Evolutionary conservation across 2,113 vertebrate species (phyloP).

Genomic region (Protobothrops flavoviridis): DNA sequence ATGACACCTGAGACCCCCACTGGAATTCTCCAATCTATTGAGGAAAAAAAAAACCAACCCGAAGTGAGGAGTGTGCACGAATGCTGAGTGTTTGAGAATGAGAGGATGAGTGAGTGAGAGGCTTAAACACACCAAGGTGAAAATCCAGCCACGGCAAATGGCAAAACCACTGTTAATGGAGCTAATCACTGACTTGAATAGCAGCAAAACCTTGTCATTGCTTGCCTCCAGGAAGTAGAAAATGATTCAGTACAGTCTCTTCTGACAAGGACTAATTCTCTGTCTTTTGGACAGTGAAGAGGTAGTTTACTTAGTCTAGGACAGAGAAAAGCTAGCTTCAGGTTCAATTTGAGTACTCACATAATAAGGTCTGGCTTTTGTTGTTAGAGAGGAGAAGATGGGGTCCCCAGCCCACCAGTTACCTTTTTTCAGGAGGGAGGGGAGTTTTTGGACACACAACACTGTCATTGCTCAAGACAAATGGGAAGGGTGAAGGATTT

Average conservation of each 20-base stretch:
- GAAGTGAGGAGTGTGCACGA: constrained; percentile 88
- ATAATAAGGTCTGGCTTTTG: constrained; percentile 67
- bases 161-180: constrained; percentile 67
- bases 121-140: constrained; percentile 89
- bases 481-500: constrained; percentile 67
- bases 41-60: constrained; percentile 66
- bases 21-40: constrained; percentile 92
- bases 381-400: constrained; percentile 69
- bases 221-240: constrained; percentile 64
- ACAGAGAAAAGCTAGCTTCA: constrained; percentile 61
- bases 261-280: constrained; percentile 62
- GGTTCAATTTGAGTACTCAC: constrained; percentile 66
- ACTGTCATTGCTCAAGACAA: constrained; percentile 49
- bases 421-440: constrained; percentile 39
- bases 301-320: constrained; percentile 55
- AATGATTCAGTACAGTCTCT: constrained; percentile 55
- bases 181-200: constrained; percentile 66
- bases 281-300: constrained; percentile 56
- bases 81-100: constrained; percentile 88
- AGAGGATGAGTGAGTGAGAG: constrained; percentile 90
- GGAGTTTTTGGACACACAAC: constrained; percentile 42
- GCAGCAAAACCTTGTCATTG: constrained; percentile 53
- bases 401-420: constrained; percentile 59
- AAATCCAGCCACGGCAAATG: constrained; percentile 78
- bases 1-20: constrained; percentile 84